Base-by-base conservation (phyloP, 2,113 vertebrate genomes). In the Excalfactoria chinensis region DNA sequence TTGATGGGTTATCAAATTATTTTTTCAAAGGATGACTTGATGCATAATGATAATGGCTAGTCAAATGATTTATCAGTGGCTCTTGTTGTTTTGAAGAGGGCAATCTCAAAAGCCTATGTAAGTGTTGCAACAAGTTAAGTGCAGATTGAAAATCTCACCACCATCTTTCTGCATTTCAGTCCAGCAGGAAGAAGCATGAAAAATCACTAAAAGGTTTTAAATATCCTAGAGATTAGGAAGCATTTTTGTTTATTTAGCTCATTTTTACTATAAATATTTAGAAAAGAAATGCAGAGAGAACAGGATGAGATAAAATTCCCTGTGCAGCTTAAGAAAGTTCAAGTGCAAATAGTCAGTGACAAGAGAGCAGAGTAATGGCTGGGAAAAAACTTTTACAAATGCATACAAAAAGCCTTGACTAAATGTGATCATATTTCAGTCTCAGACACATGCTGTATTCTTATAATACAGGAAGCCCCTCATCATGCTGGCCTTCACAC, bases 241-340 rank as follows among this genome's bases (percentile, higher is more conserved):
- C 25, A 84, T 46, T 87, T 85, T 28, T 70, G 55, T 90, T 92
- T 96, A 80, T 90, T 76, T 87, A 89, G 46, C 28, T 90, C 34
- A 59, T 73, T 87, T 93, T 90, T 67, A 70, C 17, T 85, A 46
- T 87, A 96, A 96, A 96, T 94, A 94, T 96, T 95, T 95, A 74
- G 51, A 95, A 67, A 19, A 76, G 28, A 76, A 79, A 82, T 40
- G 23, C 34, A 28, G 74, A 85, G 46, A 85, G 89, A 89, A 79
- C 78, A 84, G 71, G 86, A 93, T 92, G 68, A 94, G 86, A 93
- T 93, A 92, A 89, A 95, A 90, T 67, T 89, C 68, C 28, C 71
- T n/a, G 25, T 51, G 35, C 59, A 73, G 49, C 34, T 85, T 63
- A 46, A 69, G 88, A 71, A 85, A 67, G 48, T n/a, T 79, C 35